Conservation (phyloP, 1,140 invertebrate genomes). For the Microplitis mediator region DNA sequence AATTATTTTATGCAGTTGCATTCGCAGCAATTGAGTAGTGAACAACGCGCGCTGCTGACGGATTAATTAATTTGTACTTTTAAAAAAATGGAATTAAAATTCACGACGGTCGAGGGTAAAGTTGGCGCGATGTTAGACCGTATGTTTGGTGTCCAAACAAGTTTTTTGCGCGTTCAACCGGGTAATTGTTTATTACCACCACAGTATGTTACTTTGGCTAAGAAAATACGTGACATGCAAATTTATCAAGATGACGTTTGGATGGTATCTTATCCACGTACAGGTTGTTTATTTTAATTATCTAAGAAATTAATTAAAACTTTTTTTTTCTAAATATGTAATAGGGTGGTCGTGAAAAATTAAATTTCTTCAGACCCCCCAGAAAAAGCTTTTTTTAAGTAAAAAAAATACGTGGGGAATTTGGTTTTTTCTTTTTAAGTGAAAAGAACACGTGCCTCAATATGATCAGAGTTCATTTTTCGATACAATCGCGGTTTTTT, state of each 20-base stretch:
- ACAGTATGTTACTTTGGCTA: conserved; percentile 70
- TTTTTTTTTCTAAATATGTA: background rate
- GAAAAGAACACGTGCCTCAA: too few relatives aligned
- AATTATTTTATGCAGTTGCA: too few relatives aligned
- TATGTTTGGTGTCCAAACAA: conserved; percentile 71
- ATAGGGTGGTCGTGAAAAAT: too few relatives aligned
- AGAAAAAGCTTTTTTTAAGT: too few relatives aligned
- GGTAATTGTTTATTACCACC: conserved; percentile 71
- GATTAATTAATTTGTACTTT: too few relatives aligned
- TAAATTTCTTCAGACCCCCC: too few relatives aligned
- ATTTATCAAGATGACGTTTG: conserved; percentile 77
- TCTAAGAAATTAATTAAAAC: background rate
- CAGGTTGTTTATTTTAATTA: conserved; percentile 64
- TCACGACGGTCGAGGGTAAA: conserved; percentile 68
- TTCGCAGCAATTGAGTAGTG: too few relatives aligned
- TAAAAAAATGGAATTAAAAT: conserved; percentile 54
- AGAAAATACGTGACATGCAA: conserved; percentile 71
- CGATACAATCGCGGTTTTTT: too few relatives aligned
- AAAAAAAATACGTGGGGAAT: too few relatives aligned
- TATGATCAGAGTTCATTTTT: too few relatives aligned
- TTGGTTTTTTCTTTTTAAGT: too few relatives aligned
- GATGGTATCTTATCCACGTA: conserved; percentile 82
- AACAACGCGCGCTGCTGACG: too few relatives aligned
- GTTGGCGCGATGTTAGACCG: conserved; percentile 67
- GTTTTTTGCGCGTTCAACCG: conserved; percentile 74